Base-by-base conservation (phyloP, 2,113 vertebrate genomes). In the Natator depressus region DNA sequence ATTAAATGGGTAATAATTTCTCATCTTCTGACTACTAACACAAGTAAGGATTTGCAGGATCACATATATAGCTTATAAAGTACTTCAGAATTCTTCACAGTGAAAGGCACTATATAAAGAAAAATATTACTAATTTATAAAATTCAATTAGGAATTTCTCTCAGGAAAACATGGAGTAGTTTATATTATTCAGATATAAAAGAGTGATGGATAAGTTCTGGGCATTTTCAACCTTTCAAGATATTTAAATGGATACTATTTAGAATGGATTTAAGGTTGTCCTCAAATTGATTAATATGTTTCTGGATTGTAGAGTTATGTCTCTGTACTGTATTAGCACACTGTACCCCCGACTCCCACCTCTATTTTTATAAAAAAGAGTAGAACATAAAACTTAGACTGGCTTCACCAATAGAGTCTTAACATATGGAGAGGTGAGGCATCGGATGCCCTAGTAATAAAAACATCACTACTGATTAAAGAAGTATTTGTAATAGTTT, bases 351-450 rank as follows among this genome's bases (percentile, higher is more conserved):
- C 29, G 1, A 84, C 2, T 8, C 51, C 78, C 7, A 88, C 1
- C 69, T 90, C 84, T 19, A 51, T 80, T 89, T 94, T 89, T 65
- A 79, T 19, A 82, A 7, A 72, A 72, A 57, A 76, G 93, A 5
- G 76, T 11, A 8, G 80, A 87, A 62, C 22, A 62, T 1, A 69
- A 20, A 92, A 20, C 20, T 84, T 80, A 17, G 65, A 75, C 24
- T 80, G 27, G 7, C 6, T 86, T 89, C 47, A 76, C 0, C n/a
- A 7, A 16, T n/a, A 27, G 54, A 7, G 89, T 0, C 35, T 93
- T 93, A 55, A 14, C 6, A 76, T 16, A 72, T 0, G 83, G 10
- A 7, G 3, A 91, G 76, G 31, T 8, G 42, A 8, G 9, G 80
- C 87, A 80, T 53, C 25, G 80, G 29, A 55, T 14, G 75, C 4